A percentile compares a stretch with the other conserved stretches of the same genome.
Conservation (phyloP, 2,888 invertebrate genomes). For the Drosophila rubida region DNA sequence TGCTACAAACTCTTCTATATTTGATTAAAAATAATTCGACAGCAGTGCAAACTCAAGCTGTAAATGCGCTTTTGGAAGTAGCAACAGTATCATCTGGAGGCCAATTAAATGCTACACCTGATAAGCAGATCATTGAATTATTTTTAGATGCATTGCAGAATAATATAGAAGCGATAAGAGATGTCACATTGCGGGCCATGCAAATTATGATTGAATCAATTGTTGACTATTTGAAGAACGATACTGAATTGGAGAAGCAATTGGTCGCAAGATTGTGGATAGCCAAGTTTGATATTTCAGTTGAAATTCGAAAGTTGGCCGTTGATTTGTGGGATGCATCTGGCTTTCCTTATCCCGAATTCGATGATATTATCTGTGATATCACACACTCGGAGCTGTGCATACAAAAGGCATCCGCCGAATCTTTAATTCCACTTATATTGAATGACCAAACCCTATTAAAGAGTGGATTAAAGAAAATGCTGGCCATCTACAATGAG, state of each 20-base stretch:
- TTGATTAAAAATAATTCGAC: conserved; percentile 91
- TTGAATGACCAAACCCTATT: conserved; percentile 86
- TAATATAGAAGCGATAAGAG: conserved; percentile 89
- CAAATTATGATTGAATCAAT: conserved; percentile 88
- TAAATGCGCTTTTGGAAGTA: conserved; percentile 92
- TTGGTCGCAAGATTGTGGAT: conserved; percentile 92
- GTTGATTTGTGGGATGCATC: conserved; percentile 88
- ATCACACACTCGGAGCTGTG: conserved; percentile 92
- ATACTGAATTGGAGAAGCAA: conserved; percentile 84
- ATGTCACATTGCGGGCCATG: conserved; percentile 92
- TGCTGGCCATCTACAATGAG: conserved; percentile 91
- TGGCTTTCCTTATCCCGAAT: conserved; percentile 85
- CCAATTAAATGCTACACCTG: conserved; percentile 87
- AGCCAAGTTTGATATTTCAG: conserved; percentile 91
- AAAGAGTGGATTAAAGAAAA: conserved; percentile 87
- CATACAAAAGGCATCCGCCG: conserved; percentile 93
- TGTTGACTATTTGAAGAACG: conserved; percentile 81
- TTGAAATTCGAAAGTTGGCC: conserved; percentile 90
- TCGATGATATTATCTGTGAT: conserved; percentile 87
- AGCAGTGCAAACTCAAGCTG: conserved; percentile 91
- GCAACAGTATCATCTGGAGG: conserved; percentile 90
- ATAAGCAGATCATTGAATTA: conserved; percentile 90
- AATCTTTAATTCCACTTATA: conserved; percentile 90
- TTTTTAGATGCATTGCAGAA: conserved; percentile 92
- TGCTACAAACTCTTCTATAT: conserved; percentile 92